Percentiles rank a stretch among this genome's conserved stretches.
phyloP scores from a whole-genome alignment of 1,140 invertebrate genomes.

The Megathymus violae region DNA sequence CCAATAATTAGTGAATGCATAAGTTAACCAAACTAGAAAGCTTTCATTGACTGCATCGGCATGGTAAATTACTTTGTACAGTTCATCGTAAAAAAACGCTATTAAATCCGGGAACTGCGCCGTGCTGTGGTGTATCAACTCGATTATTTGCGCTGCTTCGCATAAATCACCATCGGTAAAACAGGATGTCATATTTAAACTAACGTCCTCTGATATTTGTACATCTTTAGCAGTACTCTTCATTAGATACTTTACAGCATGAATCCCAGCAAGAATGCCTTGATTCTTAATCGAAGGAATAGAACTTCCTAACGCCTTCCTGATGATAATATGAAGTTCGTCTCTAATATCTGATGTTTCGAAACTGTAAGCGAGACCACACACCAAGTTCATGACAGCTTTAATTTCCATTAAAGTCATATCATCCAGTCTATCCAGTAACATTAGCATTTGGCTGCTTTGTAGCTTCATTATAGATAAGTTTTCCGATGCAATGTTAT shows the following conservation, averaged over 20 bases:
- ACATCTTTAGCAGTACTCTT: not conserved
- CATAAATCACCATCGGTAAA: conserved; percentile 66
- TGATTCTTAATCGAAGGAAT: conserved; percentile 70
- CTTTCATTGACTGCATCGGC: conserved; percentile 82
- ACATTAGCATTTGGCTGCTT: conserved; percentile 73
- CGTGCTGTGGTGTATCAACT: conserved; percentile 70
- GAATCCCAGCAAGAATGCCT: conserved; percentile 74
- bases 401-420: conserved; percentile 69
- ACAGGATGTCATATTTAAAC: not conserved
- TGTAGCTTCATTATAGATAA: conserved; percentile 70
- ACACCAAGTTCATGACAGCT: conserved; percentile 77
- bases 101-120: conserved; percentile 82
- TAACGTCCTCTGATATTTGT: not conserved
- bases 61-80: conserved; percentile 85
- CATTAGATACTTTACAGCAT: conserved; percentile 79
- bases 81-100: conserved; percentile 89
- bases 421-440: conserved; percentile 74
- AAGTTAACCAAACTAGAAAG: conserved; percentile 86
- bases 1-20: conserved; percentile 85
- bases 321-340: conserved; percentile 80
- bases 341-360: conserved; percentile 76
- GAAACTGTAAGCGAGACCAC: conserved; percentile 72
- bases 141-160: conserved; percentile 76
- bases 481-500: conserved; percentile 69
- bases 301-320: conserved; percentile 76